Evolutionary conservation across 2,888 invertebrate genomes (phyloP).

Genomic region (Cerastis leucographa): DNA sequence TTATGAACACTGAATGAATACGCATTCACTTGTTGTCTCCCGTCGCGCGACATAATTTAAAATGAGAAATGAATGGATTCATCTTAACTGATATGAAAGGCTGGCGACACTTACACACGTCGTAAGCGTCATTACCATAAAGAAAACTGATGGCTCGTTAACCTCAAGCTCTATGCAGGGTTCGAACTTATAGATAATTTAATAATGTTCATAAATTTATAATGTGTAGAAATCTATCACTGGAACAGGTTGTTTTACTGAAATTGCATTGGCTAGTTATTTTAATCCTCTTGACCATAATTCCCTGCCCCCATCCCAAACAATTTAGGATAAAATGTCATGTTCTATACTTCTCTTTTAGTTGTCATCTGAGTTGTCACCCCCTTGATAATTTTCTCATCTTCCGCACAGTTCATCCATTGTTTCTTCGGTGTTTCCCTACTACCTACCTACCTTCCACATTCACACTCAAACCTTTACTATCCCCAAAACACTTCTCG

Average conservation of each 20-base stretch:
- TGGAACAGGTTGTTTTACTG: neutral
- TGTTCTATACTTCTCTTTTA: no score
- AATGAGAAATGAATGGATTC: conserved; percentile 54
- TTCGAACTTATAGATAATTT: conserved; percentile 6
- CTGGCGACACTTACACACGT: conserved; percentile 67
- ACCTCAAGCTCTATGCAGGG: conserved; percentile 65
- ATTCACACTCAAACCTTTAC: neutral
- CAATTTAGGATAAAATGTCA: neutral
- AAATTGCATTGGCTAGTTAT: no score
- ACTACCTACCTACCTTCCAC: neutral
- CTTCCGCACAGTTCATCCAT: neutral
- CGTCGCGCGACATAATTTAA: conserved; percentile 49
- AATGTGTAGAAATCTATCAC: neutral
- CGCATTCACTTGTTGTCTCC: conserved; percentile 22
- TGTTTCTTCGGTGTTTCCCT: neutral
- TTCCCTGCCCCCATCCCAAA: neutral
- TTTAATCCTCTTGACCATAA: neutral
- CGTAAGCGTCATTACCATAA: conserved; percentile 77
- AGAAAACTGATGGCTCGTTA: conserved; percentile 80
- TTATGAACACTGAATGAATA: conserved; percentile 22
- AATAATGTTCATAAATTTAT: neutral
- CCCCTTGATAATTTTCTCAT: no score
- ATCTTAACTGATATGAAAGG: conserved; percentile 64
- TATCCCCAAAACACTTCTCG: neutral
- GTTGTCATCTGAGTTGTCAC: no score